These are phyloP conservation scores for Trichogramma evanescens DNA, from an alignment of 2,888 invertebrate genomes.

Conservation along the genomic window DNA sequence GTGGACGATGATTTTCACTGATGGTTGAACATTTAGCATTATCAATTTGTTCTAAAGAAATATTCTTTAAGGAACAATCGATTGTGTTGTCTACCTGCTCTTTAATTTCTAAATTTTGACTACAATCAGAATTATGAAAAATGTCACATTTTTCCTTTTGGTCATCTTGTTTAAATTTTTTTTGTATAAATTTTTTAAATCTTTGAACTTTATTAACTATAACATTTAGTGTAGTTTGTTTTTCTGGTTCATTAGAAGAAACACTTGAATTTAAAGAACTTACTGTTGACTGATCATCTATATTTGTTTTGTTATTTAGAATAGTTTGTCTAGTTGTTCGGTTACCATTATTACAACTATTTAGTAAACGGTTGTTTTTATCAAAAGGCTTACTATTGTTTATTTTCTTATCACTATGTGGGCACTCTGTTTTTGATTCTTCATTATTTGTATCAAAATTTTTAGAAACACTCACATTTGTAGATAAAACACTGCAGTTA, in stretches of 20 bases:
- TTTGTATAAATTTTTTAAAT: neutral
- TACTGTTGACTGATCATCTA: neutral
- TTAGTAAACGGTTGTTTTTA: neutral
- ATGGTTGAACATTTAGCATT: constrained; percentile 2
- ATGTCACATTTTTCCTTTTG: neutral
- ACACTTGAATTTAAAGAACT: neutral
- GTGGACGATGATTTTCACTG: constrained; percentile 1
- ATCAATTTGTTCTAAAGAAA: constrained; percentile 2
- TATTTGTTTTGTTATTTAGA: neutral
- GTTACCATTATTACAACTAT: neutral
- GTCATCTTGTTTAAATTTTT: neutral
- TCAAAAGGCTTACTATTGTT: neutral
- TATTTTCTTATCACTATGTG: neutral
- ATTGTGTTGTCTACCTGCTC: no score
- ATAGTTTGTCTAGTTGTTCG: neutral
- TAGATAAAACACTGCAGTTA: neutral
- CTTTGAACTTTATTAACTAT: neutral
- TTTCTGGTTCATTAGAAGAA: no score
- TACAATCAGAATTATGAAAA: constrained; percentile 10
- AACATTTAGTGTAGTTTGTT: neutral
- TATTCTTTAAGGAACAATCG: neutral
- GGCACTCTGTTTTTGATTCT: neutral
- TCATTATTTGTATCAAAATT: neutral
- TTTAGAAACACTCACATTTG: constrained; percentile 5
- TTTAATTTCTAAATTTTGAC: constrained; percentile 2